Conservation (phyloP, 2,888 invertebrate genomes). For the Rhyacophila evoluta region DNA sequence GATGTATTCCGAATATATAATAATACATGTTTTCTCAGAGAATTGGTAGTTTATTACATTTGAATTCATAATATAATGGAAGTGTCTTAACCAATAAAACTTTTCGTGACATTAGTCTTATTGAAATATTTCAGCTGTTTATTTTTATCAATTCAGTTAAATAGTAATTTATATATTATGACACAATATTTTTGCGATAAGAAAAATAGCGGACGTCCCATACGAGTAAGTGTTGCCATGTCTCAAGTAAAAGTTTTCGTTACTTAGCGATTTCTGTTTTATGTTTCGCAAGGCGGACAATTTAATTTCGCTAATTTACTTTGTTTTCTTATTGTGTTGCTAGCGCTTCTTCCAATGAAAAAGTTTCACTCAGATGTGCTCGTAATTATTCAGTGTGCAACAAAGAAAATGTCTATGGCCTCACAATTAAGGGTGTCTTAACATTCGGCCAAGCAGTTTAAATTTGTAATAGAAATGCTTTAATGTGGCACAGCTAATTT, state of each 20-base stretch:
- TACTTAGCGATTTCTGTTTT: conserved; percentile 42
- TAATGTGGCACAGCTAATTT: background rate
- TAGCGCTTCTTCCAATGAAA: conserved; percentile 37
- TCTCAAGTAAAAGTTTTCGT: background rate
- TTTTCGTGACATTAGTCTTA: too few relatives aligned
- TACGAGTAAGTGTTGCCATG: background rate
- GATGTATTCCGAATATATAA: too few relatives aligned
- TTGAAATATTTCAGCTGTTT: background rate
- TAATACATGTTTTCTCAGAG: too few relatives aligned
- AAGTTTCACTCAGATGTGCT: conserved; percentile 32
- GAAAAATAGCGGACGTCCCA: background rate
- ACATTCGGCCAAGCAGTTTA: background rate
- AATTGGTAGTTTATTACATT: too few relatives aligned
- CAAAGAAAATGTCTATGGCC: conserved; percentile 11
- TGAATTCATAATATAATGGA: too few relatives aligned
- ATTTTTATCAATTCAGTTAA: background rate
- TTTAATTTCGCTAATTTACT: conserved; percentile 49
- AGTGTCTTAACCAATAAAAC: too few relatives aligned
- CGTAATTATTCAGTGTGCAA: conserved; percentile 34
- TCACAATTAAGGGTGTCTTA: background rate
- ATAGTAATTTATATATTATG: background rate
- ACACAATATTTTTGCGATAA: background rate
- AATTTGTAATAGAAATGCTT: background rate
- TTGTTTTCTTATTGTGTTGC: conserved; percentile 36
- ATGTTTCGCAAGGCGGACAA: conserved; percentile 41